phyloP scores from a whole-genome alignment of 2,888 invertebrate species.

The Lasioglossum pauxillum region DNA sequence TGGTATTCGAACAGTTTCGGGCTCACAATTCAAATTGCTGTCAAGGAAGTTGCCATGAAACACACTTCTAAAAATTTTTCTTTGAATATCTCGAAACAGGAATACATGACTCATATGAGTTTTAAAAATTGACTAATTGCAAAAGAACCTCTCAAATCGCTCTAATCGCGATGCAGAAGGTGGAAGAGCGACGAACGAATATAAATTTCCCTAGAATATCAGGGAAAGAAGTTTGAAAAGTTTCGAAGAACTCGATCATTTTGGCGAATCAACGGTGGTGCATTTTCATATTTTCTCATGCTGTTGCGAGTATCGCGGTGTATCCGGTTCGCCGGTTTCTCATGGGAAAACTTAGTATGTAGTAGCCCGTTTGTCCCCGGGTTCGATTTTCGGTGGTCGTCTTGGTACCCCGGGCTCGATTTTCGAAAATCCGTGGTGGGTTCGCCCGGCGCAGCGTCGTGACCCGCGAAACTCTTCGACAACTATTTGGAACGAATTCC shows the following conservation, averaged over 20 bases:
- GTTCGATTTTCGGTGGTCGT: background rate
- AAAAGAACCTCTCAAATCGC: background rate
- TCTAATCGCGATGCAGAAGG: background rate
- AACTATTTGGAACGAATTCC: conserved; percentile 71
- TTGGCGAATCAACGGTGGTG: background rate
- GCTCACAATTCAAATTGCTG: too few relatives aligned
- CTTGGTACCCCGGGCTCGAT: conserved; percentile 12
- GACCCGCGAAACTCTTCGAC: conserved; percentile 65
- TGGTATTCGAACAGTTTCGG: background rate
- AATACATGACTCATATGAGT: too few relatives aligned
- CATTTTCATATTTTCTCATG: conserved; percentile 4
- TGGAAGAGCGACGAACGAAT: background rate
- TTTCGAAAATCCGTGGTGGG: conserved; percentile 43
- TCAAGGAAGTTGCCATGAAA: too few relatives aligned
- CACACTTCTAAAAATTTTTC: too few relatives aligned
- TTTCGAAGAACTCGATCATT: background rate
- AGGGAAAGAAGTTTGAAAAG: background rate
- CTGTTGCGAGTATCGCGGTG: background rate
- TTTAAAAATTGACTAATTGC: too few relatives aligned
- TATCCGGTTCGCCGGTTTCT: background rate
- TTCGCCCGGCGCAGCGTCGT: conserved; percentile 11
- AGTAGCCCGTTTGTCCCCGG: background rate
- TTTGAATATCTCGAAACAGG: too few relatives aligned
- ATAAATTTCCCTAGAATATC: background rate
- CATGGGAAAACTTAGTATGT: background rate